A percentile compares a stretch with the other conserved stretches of the same genome.
phyloP scores from a whole-genome alignment of 2,113 vertebrate genomes.

The Perccottus glenii region DNA sequence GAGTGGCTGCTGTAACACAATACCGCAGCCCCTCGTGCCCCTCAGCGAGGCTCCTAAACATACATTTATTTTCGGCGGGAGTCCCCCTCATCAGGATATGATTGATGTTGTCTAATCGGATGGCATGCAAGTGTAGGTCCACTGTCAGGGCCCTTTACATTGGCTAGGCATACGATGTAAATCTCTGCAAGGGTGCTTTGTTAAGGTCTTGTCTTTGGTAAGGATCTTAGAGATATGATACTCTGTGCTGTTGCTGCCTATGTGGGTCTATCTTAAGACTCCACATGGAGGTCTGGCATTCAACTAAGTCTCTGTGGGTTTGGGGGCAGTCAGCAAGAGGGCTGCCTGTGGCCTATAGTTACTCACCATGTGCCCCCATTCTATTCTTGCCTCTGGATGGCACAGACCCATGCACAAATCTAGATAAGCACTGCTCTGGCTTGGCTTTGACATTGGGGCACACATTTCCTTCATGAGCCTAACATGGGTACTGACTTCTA shows the following conservation, averaged over 20 bases:
- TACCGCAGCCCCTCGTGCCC: conserved; percentile 50
- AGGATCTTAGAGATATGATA: conserved; percentile 78
- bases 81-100: conserved; percentile 75
- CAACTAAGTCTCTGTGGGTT: conserved; percentile 73
- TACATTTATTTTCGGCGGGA: conserved; percentile 79
- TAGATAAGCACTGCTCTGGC: conserved; percentile 57
- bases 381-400: conserved; percentile 66
- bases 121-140: conserved; percentile 66
- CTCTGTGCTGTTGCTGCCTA: conserved; percentile 74
- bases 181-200: conserved; percentile 62
- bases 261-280: conserved; percentile 79
- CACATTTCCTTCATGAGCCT: conserved; percentile 26
- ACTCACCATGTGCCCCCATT: conserved; percentile 60
- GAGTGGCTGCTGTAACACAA: conserved; percentile 77
- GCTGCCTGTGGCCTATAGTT: conserved; percentile 66
- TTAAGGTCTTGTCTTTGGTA: conserved; percentile 71
- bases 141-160: conserved; percentile 48
- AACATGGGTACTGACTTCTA: conserved; percentile 15
- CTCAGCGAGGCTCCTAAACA: conserved; percentile 71
- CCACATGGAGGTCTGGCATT: conserved; percentile 80
- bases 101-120: conserved; percentile 77
- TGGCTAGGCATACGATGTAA: conserved; percentile 59
- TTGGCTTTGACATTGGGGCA: conserved; percentile 52
- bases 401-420: conserved; percentile 42
- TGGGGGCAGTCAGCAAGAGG: conserved; percentile 63